A percentile compares a stretch with the other conserved stretches of the same genome.
phyloP scores from a whole-genome alignment of 2,888 invertebrate genomes.

The Cephalotes varians region DNA sequence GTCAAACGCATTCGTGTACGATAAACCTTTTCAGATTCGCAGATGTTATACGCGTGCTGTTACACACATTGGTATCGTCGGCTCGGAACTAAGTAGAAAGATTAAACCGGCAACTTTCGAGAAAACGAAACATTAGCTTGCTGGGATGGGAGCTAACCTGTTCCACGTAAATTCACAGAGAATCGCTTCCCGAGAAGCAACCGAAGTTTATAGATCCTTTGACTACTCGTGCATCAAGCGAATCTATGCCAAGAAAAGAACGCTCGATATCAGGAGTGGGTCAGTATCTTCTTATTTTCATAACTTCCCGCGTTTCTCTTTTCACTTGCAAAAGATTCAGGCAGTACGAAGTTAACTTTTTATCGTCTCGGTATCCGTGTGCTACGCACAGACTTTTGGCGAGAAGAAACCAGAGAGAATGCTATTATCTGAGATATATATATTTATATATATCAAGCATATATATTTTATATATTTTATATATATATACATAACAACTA shows the following conservation, averaged over 20 bases:
- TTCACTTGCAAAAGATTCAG: conserved; percentile 18
- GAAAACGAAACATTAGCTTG: conserved; percentile 22
- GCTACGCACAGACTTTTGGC: neutral
- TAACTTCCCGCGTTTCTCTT: conserved; percentile 30
- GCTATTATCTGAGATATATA: neutral
- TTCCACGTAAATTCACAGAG: conserved; percentile 42
- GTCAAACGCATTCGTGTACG: conserved; percentile 5
- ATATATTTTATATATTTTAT: no score
- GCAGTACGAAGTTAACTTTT: conserved; percentile 42
- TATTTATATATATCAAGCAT: neutral
- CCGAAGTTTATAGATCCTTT: conserved; percentile 59
- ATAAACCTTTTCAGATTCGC: conserved; percentile 2
- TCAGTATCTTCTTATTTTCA: conserved; percentile 32
- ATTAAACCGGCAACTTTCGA: conserved; percentile 23
- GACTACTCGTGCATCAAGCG: conserved; percentile 40
- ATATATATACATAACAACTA: neutral
- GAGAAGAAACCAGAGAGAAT: neutral
- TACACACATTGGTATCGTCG: neutral
- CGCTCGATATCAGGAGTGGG: conserved; percentile 43
- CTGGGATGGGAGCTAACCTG: neutral
- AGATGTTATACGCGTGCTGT: neutral
- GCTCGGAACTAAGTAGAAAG: conserved; percentile 22
- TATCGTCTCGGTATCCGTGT: conserved; percentile 5
- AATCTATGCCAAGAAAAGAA: conserved; percentile 34
- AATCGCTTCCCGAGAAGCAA: conserved; percentile 31